Base-by-base conservation (phyloP, 1,140 invertebrate genomes). In the Bombus terrestris region DNA sequence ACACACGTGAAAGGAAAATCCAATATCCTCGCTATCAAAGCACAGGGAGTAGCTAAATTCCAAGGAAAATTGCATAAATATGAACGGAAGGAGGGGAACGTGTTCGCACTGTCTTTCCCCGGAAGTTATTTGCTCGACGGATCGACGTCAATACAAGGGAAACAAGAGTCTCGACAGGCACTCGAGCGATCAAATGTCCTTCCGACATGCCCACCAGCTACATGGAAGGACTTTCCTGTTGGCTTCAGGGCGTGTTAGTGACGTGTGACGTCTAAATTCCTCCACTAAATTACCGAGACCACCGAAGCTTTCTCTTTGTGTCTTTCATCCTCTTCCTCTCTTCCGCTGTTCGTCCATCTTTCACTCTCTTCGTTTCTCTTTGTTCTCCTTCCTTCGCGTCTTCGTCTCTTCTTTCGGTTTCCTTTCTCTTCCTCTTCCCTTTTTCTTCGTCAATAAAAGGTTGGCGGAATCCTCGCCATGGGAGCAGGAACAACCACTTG, bases 231-330 rank as follows among this genome's bases (percentile, higher is more conserved):
- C 73, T 88, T 75, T 81, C 84, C 53, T 78, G 86, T 81, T 81
- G 68, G 53, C 66, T 35, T 22, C 47, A 18, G 66, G 81, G 79
- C 74, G 59, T 89, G 86, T 69, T 69, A 59, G 83, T 88, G 92
- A 91, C 89, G 85, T 68, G 86, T 88, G 88, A 92, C 86, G 84
- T 90, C 90, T 89, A 89, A 92, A 92, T 92, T 90, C 85, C 81
- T 86, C 37, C 81, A 82, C 82, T 89, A 79, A 89, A 89, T 89
- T 87, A 89, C 85, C 77, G 69, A 87, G 57, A 57, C 84, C 73
- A 74, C 68, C 77, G 78, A 35, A 12, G 53, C 25, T 28, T 68
- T 66, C 53, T 68, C 35, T 18, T 25, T 35, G 35, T 1, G n/a
- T 72, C 18, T 47, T 8, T 59, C 62, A 1, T 37, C 25, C 18